phyloP scores from a whole-genome alignment of 30 jellyfish, hydroid and myxozoan genomes.

The Aurelia aurita complex sp. Pacific region DNA sequence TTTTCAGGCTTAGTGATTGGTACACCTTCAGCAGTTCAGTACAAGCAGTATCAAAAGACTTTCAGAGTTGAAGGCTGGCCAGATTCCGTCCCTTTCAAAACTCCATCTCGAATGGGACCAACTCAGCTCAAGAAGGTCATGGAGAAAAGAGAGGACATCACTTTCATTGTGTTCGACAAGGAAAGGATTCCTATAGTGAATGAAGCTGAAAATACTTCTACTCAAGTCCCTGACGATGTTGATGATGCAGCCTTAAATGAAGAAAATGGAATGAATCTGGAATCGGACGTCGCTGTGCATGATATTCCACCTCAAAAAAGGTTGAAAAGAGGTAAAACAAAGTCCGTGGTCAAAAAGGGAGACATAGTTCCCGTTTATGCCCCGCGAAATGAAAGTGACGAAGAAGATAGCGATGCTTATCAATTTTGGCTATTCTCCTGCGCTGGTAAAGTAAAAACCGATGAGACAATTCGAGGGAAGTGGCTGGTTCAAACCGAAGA shows the following conservation, averaged over 20 bases:
- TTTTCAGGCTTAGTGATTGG: background rate
- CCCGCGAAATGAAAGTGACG: slow-evolving; percentile 7
- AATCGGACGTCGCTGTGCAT: background rate
- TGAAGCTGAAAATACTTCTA: slow-evolving; percentile 1
- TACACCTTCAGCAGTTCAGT: background rate
- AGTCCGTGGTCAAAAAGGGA: slow-evolving; percentile 45
- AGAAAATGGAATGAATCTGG: slow-evolving; percentile 4
- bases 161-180: slow-evolving; percentile 4
- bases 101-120: slow-evolving; percentile 34
- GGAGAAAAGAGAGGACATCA: slow-evolving; percentile 12
- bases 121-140: slow-evolving; percentile 34
- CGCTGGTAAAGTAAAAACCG: slow-evolving; percentile 27
- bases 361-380: slow-evolving; percentile 54
- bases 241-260: slow-evolving; percentile 2
- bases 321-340: slow-evolving; percentile 21
- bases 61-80: slow-evolving; percentile 19
- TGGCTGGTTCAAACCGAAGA: slow-evolving; percentile 28
- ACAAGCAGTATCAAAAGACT: background rate
- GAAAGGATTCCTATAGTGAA: background rate
- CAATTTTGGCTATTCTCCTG: slow-evolving; percentile 47
- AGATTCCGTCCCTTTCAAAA: slow-evolving; percentile 11
- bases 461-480: slow-evolving; percentile 40
- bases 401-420: slow-evolving; percentile 18
- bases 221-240: background rate
- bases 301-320: slow-evolving; percentile 2